Conservation (phyloP, 2,797 vertebrate species). For the Paratrypauchen microcephalus region DNA sequence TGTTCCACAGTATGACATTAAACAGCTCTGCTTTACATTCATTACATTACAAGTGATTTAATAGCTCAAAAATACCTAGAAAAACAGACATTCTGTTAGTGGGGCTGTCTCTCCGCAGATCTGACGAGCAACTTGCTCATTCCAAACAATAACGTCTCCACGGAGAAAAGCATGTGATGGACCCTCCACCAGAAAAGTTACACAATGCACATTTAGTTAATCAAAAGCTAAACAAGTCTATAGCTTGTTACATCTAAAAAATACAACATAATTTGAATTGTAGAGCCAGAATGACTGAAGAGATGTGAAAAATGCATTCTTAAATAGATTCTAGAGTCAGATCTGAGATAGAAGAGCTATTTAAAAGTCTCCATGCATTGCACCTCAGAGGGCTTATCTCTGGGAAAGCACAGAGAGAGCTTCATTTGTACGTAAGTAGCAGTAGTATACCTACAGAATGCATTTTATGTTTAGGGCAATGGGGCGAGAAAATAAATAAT, state of each 20-base stretch:
- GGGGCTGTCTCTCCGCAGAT: too few relatives aligned
- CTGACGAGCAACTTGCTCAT: too few relatives aligned
- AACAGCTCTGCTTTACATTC: too few relatives aligned
- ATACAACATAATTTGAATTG: conserved; percentile 12
- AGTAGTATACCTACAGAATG: conserved; percentile 31
- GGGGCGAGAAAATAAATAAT: conserved; percentile 50
- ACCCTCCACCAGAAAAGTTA: too few relatives aligned
- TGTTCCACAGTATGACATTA: too few relatives aligned
- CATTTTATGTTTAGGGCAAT: conserved; percentile 22
- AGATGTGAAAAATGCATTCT: conserved; percentile 25
- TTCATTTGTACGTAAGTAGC: conserved; percentile 23
- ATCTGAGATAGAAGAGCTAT: conserved; percentile 24
- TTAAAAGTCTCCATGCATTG: conserved; percentile 36
- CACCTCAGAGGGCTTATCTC: conserved; percentile 29
- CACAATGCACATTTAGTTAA: background rate
- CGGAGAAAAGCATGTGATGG: too few relatives aligned
- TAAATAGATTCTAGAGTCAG: conserved; percentile 18
- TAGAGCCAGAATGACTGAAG: background rate
- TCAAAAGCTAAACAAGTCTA: conserved; percentile 10
- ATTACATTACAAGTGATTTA: too few relatives aligned
- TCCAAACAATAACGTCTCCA: too few relatives aligned
- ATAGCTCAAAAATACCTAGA: too few relatives aligned
- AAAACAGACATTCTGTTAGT: too few relatives aligned
- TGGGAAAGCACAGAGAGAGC: conserved; percentile 24
- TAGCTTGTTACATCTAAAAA: conserved; percentile 4